phyloP scores from a whole-genome alignment of 2,888 invertebrate species.

The Drymonia ruficornis region DNA sequence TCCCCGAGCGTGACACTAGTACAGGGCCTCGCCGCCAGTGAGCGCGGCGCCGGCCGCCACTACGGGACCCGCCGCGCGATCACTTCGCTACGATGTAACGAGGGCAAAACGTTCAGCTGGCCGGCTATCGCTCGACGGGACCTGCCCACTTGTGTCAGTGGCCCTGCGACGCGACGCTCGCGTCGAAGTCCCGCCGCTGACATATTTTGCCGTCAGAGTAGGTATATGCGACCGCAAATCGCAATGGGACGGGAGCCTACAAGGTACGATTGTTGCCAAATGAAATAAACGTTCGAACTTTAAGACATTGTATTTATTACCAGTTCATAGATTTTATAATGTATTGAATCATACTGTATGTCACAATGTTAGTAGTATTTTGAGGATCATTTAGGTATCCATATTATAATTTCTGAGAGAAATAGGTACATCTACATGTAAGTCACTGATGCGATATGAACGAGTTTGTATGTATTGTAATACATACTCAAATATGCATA shows the following conservation, averaged over 20 bases:
- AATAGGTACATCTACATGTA: not conserved
- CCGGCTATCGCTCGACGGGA: too few species aligned
- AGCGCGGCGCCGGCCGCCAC: too few species aligned
- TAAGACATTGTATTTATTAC: slow-evolving; percentile 38
- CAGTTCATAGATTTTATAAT: not conserved
- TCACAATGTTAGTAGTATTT: not conserved
- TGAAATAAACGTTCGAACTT: slow-evolving; percentile 14
- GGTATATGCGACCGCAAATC: too few species aligned
- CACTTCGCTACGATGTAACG: too few species aligned
- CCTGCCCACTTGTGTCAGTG: too few species aligned
- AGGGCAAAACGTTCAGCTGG: too few species aligned
- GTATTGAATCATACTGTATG: not conserved
- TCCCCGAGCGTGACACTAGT: not conserved
- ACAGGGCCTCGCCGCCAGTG: too few species aligned
- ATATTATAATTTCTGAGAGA: not conserved
- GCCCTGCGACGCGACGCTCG: too few species aligned
- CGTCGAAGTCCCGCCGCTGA: too few species aligned
- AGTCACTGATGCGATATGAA: not conserved
- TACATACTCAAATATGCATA: not conserved
- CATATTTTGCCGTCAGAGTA: too few species aligned
- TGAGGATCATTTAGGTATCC: not conserved
- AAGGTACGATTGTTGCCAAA: not conserved
- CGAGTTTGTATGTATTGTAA: not conserved
- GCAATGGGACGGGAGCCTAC: too few species aligned
- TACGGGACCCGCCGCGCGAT: too few species aligned